These are phyloP conservation scores for Antheraea mylitta DNA, from an alignment of 1,140 invertebrate genomes.

Conservation along the genomic window DNA sequence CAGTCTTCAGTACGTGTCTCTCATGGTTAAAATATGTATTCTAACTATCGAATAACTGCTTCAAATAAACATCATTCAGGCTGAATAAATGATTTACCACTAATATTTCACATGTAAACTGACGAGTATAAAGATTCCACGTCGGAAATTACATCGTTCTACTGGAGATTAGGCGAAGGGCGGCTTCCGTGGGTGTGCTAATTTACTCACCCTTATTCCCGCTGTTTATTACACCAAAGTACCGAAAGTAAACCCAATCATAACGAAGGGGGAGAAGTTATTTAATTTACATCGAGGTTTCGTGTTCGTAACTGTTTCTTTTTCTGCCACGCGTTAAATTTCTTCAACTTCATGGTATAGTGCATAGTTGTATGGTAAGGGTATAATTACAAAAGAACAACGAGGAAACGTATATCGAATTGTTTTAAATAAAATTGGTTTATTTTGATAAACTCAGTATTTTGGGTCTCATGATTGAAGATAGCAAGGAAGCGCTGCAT, in stretches of 20 bases:
- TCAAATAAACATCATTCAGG: not conserved
- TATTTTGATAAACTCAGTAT: too few species aligned
- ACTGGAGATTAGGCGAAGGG: conserved; percentile 12
- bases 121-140: conserved; percentile 9
- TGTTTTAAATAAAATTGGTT: too few species aligned
- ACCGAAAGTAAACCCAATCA: conserved; percentile 8
- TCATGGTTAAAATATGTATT: too few species aligned
- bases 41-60: not conserved
- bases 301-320: not conserved
- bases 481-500: too few species aligned
- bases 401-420: too few species aligned
- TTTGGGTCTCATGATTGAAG: too few species aligned
- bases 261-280: conserved; percentile 1
- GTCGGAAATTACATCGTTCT: conserved; percentile 13
- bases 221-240: conserved; percentile 9
- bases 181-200: conserved; percentile 10
- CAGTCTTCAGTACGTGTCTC: too few species aligned
- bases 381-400: too few species aligned
- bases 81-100: not conserved
- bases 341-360: too few species aligned
- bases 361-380: not conserved
- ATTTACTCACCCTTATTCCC: conserved; percentile 5
- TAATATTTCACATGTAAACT: conserved; percentile 7
- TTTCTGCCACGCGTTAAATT: too few species aligned
- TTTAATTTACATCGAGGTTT: conserved; percentile 3